A percentile compares a stretch with the other conserved stretches of the same genome.
phyloP scores from a whole-genome alignment of 2,888 invertebrate genomes.

The Euplagia quadripunctaria region DNA sequence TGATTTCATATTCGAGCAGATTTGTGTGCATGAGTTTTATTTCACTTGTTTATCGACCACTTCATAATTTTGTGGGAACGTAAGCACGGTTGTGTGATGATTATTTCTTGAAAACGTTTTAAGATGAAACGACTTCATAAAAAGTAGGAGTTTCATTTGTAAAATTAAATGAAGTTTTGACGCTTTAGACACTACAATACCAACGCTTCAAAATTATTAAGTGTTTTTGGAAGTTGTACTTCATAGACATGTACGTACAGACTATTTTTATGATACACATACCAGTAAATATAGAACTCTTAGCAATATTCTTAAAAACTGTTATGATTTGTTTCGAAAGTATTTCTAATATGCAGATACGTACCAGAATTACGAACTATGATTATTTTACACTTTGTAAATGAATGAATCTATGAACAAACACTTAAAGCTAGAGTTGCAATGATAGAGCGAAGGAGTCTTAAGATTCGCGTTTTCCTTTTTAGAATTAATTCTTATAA shows the following conservation, averaged over 20 bases:
- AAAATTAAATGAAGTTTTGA: not conserved
- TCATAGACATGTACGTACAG: no score
- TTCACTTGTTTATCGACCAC: constrained; percentile 59
- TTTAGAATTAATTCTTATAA: no score
- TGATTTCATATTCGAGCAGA: constrained; percentile 81
- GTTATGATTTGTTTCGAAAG: not conserved
- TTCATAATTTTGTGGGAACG: constrained; percentile 41
- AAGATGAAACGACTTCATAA: not conserved
- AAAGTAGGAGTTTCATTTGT: not conserved
- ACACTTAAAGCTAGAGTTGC: no score
- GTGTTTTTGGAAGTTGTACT: no score
- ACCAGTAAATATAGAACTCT: no score
- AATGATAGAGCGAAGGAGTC: no score
- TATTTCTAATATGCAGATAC: not conserved
- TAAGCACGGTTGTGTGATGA: not conserved
- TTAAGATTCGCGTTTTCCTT: no score
- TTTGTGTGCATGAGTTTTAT: constrained; percentile 75
- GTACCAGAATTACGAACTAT: no score
- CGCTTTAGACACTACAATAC: no score
- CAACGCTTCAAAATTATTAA: no score
- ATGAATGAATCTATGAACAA: not conserved
- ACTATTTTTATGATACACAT: no score
- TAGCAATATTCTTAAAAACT: not conserved
- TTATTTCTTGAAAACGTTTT: not conserved
- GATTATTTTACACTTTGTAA: not conserved